These are phyloP conservation scores for Ernsta delagoae DNA, from an alignment of 2,888 invertebrate genomes.

Conservation along the genomic window DNA sequence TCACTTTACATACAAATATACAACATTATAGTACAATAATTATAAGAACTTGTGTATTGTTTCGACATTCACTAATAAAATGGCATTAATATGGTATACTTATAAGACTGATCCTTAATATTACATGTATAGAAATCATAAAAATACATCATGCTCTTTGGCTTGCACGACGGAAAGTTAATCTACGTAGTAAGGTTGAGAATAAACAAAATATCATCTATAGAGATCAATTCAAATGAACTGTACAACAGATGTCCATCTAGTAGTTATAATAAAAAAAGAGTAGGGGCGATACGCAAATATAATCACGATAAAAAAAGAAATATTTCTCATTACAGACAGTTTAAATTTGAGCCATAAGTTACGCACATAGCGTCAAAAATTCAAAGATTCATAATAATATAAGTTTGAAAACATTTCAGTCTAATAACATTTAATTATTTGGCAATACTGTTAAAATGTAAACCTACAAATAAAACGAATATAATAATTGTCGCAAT, in stretches of 20 bases:
- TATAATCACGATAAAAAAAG: conserved; percentile 40
- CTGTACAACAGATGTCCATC: conserved; percentile 57
- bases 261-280: conserved; percentile 48
- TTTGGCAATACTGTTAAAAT: conserved; percentile 82
- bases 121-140: conserved; percentile 79
- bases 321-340: conserved; percentile 45
- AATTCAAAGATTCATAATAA: conserved; percentile 44
- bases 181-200: conserved; percentile 64
- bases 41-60: conserved; percentile 74
- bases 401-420: conserved; percentile 57
- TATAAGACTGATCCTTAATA: conserved; percentile 74
- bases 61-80: conserved; percentile 79
- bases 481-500: conserved; percentile 63
- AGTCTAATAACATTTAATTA: conserved; percentile 83
- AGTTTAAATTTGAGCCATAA: conserved; percentile 61
- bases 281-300: conserved; percentile 73
- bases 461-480: conserved; percentile 65
- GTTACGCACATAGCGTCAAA: conserved; percentile 42
- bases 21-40: conserved; percentile 80
- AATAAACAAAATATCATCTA: conserved; percentile 66
- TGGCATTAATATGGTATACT: conserved; percentile 81
- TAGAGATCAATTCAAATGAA: conserved; percentile 78
- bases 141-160: conserved; percentile 85
- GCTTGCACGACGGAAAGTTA: conserved; percentile 82
- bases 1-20: conserved; percentile 82